Percentiles rank a stretch among this genome's conserved stretches.
Conservation (phyloP, 2,888 invertebrate species). For the Tinea trinotella region DNA sequence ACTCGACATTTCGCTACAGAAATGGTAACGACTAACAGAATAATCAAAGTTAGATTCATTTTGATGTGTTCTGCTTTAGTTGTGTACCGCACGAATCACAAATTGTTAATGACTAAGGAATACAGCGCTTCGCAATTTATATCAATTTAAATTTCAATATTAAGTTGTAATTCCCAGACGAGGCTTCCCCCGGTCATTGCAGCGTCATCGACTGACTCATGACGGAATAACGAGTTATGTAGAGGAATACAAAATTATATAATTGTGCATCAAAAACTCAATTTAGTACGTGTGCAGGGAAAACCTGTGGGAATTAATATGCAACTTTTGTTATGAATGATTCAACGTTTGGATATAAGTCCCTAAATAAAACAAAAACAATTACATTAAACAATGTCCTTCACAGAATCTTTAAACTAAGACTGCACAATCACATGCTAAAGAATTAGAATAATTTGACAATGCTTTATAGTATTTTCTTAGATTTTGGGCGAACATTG, state of each 20-base stretch:
- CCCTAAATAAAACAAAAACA: too few relatives aligned
- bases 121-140: neutral
- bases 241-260: too few relatives aligned
- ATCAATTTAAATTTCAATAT: too few relatives aligned
- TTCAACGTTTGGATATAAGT: too few relatives aligned
- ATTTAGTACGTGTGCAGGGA: neutral
- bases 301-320: neutral
- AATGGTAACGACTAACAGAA: neutral
- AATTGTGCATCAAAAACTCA: too few relatives aligned
- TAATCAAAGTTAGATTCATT: constrained; percentile 1
- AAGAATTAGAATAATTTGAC: too few relatives aligned
- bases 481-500: too few relatives aligned
- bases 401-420: too few relatives aligned
- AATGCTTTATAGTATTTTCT: too few relatives aligned
- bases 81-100: neutral
- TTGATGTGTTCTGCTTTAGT: neutral
- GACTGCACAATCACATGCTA: too few relatives aligned
- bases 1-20: neutral
- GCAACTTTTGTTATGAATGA: too few relatives aligned
- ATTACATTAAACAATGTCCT: too few relatives aligned
- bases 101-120: neutral
- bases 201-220: neutral
- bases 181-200: neutral
- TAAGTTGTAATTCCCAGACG: neutral
- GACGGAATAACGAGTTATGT: neutral